These are phyloP conservation scores for Eupeodes corollae DNA, from an alignment of 1,140 invertebrate genomes.

Conservation along the genomic window DNA sequence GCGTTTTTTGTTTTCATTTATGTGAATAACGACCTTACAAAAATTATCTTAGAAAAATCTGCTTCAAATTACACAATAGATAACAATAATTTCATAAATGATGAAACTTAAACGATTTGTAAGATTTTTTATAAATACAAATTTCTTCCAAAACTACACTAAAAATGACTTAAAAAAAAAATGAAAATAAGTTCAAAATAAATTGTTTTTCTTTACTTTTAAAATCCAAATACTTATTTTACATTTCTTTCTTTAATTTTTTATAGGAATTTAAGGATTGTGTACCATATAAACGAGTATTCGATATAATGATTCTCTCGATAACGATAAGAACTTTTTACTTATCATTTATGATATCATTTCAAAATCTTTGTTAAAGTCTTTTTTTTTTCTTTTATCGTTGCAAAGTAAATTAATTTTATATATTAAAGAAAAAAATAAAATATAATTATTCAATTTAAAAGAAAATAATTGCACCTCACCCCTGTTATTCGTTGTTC, in stretches of 20 bases:
- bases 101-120: too few relatives aligned
- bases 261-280: too few relatives aligned
- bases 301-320: slow-evolving; percentile 33
- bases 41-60: too few relatives aligned
- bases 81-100: too few relatives aligned
- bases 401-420: background rate
- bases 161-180: too few relatives aligned
- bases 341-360: background rate
- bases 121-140: too few relatives aligned
- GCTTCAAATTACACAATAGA: too few relatives aligned
- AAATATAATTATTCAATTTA: background rate
- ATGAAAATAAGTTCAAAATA: too few relatives aligned
- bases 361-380: background rate
- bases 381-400: background rate
- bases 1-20: too few relatives aligned
- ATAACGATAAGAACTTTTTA: slow-evolving; percentile 11
- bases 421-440: background rate
- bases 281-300: slow-evolving; percentile 17
- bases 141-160: too few relatives aligned
- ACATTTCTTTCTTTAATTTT: slow-evolving; percentile 2
- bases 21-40: too few relatives aligned
- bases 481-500: background rate
- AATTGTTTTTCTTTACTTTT: background rate
- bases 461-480: background rate
- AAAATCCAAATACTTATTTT: background rate